Percentiles rank a stretch among this genome's conserved stretches.
phyloP scores from a whole-genome alignment of 1,140 invertebrate species.

The Magallana angulata region DNA sequence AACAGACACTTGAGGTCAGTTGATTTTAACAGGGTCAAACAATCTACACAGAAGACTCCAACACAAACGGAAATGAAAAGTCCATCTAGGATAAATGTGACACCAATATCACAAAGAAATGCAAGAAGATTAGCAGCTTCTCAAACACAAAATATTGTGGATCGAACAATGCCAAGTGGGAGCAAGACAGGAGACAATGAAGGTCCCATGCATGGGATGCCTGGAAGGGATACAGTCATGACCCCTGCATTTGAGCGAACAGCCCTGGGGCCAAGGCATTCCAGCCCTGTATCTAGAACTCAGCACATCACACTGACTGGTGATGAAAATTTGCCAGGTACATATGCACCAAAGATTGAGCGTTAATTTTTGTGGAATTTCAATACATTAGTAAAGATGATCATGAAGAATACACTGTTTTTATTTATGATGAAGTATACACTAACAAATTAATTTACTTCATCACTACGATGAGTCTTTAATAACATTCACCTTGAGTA shows the following conservation, averaged over 20 bases:
- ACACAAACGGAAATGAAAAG: background rate
- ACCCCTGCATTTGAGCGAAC: slow-evolving; percentile 6
- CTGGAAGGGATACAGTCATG: background rate
- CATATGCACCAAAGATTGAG: too few relatives aligned
- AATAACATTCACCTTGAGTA: too few relatives aligned
- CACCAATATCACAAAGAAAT: background rate
- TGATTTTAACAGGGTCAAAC: background rate
- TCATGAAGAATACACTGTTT: too few relatives aligned
- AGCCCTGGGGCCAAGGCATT: slow-evolving; percentile 1
- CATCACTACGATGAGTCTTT: too few relatives aligned
- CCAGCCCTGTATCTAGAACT: slow-evolving; percentile 10
- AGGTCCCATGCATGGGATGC: background rate
- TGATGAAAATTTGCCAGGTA: slow-evolving; percentile 8
- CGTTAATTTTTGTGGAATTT: too few relatives aligned
- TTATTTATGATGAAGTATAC: too few relatives aligned
- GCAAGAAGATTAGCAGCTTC: background rate
- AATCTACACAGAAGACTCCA: background rate
- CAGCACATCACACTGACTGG: background rate
- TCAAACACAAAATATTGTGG: background rate
- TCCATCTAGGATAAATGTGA: slow-evolving; percentile 3
- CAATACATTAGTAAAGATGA: too few relatives aligned
- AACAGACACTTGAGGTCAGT: background rate
- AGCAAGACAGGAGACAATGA: background rate
- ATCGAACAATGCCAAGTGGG: background rate
- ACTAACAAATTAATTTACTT: too few relatives aligned